These are phyloP conservation scores for Nicator chloris DNA, from an alignment of 2,113 vertebrate genomes.

Conservation along the genomic window DNA sequence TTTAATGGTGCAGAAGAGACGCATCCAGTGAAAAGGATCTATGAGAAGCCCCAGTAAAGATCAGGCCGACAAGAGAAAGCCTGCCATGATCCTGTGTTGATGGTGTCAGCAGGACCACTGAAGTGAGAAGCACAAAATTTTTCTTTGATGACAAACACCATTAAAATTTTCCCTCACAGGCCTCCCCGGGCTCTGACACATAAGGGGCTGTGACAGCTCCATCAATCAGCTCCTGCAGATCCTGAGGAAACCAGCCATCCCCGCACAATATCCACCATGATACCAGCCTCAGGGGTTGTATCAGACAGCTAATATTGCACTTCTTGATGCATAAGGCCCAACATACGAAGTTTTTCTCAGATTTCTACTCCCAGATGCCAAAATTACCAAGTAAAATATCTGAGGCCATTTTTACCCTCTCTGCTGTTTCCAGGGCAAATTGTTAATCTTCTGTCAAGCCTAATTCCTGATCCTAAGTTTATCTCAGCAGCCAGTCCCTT, in stretches of 20 bases:
- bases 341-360: neutral
- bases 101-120: neutral
- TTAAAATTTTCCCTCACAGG: slow-evolving; percentile 29
- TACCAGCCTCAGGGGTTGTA: neutral
- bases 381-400: neutral
- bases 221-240: slow-evolving; percentile 21
- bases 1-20: neutral
- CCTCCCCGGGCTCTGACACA: neutral
- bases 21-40: neutral
- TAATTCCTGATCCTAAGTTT: slow-evolving; percentile 46
- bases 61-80: neutral
- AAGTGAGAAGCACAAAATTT: slow-evolving; percentile 27
- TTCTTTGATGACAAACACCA: slow-evolving; percentile 38
- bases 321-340: neutral
- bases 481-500: slow-evolving; percentile 6
- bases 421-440: neutral
- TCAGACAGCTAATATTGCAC: neutral
- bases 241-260: neutral
- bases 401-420: neutral
- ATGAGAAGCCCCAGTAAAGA: neutral
- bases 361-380: slow-evolving; percentile 4
- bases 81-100: neutral
- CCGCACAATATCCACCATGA: neutral
- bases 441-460: slow-evolving; percentile 46
- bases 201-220: neutral